These are phyloP conservation scores for Neoaliturus tenellus DNA, from an alignment of 2,888 invertebrate genomes.

Conservation along the genomic window DNA sequence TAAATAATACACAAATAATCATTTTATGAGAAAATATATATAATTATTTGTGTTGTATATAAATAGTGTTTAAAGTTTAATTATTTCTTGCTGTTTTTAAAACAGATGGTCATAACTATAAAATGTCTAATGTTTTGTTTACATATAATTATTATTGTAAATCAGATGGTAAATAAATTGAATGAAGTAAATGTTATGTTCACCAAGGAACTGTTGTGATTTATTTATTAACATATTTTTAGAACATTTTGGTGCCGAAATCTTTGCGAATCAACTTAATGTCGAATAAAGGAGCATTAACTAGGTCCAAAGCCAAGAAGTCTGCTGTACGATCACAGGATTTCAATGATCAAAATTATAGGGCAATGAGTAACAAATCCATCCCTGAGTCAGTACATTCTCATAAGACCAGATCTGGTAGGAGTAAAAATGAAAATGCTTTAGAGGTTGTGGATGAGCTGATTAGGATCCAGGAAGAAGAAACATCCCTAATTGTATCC, in stretches of 20 bases:
- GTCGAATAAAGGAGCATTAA: conserved; percentile 1
- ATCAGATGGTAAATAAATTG: no score
- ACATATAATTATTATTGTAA: no score
- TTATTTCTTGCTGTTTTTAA: no score
- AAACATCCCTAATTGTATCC: background rate
- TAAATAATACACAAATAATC: no score
- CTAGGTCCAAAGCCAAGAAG: background rate
- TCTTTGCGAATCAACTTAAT: background rate
- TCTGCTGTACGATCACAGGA: background rate
- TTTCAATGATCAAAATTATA: background rate
- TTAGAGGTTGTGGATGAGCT: background rate
- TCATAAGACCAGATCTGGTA: background rate
- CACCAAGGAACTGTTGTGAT: background rate
- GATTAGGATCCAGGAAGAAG: background rate
- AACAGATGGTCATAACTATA: no score
- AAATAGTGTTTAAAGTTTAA: no score
- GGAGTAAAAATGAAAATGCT: background rate
- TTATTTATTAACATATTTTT: background rate
- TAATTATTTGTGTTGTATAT: no score
- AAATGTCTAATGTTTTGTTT: no score
- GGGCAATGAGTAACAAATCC: background rate
- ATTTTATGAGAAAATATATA: no score
- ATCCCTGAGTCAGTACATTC: background rate
- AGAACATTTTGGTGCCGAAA: conserved; percentile 5
- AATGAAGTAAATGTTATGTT: no score